phyloP scores from a whole-genome alignment of 2,888 invertebrate species.

The Sclerodermus sp. region DNA sequence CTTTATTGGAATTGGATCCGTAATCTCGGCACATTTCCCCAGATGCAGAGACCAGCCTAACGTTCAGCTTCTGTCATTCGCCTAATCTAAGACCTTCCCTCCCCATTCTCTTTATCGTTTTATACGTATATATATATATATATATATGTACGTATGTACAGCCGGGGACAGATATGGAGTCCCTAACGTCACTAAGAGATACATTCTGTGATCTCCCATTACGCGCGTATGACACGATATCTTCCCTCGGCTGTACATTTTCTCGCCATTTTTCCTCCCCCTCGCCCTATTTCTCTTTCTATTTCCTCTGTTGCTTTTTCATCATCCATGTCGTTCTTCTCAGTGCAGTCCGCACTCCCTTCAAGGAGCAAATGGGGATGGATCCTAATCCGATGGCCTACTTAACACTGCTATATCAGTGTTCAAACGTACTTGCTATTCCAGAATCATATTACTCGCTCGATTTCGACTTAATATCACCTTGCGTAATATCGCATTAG shows the following conservation, averaged over 20 bases:
- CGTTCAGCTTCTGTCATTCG: background rate
- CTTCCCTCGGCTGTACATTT: background rate
- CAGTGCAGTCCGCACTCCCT: conserved; percentile 11
- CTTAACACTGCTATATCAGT: conserved; percentile 4
- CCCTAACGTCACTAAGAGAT: no score
- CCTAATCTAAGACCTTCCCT: background rate
- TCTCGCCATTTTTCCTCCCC: conserved; percentile 4
- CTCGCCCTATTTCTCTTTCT: background rate
- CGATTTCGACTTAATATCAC: conserved; percentile 42
- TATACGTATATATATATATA: no score
- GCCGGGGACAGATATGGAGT: no score
- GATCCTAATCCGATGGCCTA: conserved; percentile 50
- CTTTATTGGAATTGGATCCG: conserved; percentile 55
- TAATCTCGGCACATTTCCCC: conserved; percentile 52
- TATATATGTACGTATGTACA: no score
- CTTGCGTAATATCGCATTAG: conserved; percentile 47
- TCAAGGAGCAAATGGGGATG: conserved; percentile 39
- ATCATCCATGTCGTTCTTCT: conserved; percentile 8
- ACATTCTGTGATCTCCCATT: background rate
- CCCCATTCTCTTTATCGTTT: background rate
- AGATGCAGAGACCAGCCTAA: conserved; percentile 34
- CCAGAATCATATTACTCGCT: conserved; percentile 20
- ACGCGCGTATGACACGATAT: conserved; percentile 1
- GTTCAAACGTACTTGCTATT: conserved; percentile 23
- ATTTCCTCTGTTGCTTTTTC: background rate